Percentiles rank a stretch among this genome's conserved stretches.
Conservation (phyloP, 2,113 vertebrate genomes). For the Rhombomys opimus region DNA sequence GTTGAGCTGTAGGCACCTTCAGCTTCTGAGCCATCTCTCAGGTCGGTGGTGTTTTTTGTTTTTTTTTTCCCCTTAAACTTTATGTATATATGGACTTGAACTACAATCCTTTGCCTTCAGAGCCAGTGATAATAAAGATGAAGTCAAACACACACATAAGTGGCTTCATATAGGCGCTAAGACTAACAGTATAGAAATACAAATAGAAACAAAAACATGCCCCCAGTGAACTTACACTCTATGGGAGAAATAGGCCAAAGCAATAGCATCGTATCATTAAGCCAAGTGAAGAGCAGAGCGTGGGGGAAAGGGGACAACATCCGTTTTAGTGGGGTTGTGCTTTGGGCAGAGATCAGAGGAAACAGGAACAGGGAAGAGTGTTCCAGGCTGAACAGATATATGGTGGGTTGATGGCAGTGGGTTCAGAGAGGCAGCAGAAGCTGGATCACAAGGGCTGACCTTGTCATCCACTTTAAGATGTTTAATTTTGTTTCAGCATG, state of each 20-base stretch:
- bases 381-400: neutral
- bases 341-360: neutral
- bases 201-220: neutral
- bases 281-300: neutral
- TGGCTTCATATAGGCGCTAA: neutral
- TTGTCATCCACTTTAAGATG: neutral
- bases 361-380: too few relatives aligned
- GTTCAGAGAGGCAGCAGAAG: neutral
- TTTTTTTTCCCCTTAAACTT: neutral
- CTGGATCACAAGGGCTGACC: accelerated
- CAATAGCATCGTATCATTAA: neutral
- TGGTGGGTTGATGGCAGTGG: neutral
- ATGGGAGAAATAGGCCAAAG: neutral
- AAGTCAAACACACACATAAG: neutral
- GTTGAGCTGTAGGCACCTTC: neutral
- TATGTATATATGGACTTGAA: neutral
- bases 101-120: neutral
- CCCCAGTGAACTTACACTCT: neutral
- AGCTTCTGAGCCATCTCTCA: neutral
- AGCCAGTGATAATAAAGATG: neutral
- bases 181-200: neutral
- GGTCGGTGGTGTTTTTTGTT: too few relatives aligned
- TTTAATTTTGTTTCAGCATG: neutral
- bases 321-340: neutral
- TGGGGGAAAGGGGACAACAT: neutral